Percentiles rank a stretch among this genome's conserved stretches.
Evolutionary conservation across 2,113 vertebrate species (phyloP).

Genomic region (Amphilophus citrinellus): DNA sequence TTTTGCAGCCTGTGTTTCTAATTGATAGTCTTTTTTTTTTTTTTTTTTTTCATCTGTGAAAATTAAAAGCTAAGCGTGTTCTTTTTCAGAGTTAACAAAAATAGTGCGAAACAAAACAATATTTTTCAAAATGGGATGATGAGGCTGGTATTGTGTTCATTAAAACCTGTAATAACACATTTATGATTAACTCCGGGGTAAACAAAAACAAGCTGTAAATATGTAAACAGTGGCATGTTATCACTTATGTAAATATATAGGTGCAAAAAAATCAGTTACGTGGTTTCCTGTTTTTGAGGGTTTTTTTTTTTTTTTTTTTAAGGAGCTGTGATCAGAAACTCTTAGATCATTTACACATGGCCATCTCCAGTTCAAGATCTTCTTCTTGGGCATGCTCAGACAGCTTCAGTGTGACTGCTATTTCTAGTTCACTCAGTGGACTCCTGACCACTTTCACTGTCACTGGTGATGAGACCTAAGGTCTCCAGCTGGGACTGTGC

Average conservation of each 20-base stretch:
- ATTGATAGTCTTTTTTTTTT: not conserved
- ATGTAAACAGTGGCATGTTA: not conserved
- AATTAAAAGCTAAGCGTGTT: not conserved
- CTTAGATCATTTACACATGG: not conserved
- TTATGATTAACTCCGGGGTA: not conserved
- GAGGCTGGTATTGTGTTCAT: not conserved
- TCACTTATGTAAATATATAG: not conserved
- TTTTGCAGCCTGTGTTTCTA: not conserved
- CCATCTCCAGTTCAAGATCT: not conserved
- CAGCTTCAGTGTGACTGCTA: not conserved
- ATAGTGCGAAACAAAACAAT: not conserved
- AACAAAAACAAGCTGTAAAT: not conserved
- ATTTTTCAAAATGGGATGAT: not conserved
- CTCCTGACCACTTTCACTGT: not conserved
- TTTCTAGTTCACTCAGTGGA: not conserved
- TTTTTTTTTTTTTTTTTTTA: not conserved
- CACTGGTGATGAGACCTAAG: not conserved
- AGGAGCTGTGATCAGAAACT: not conserved
- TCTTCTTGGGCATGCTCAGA: not conserved
- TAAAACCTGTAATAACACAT: not conserved
- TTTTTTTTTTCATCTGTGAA: slow-evolving; percentile 16
- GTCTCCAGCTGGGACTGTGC: not conserved
- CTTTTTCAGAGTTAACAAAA: not conserved
- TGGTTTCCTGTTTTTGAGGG: not conserved
- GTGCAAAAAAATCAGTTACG: not conserved